A percentile compares a stretch with the other conserved stretches of the same genome.
These are phyloP conservation scores for Schizaphis graminum DNA, from an alignment of 2,888 invertebrate genomes.

Conservation along the genomic window DNA sequence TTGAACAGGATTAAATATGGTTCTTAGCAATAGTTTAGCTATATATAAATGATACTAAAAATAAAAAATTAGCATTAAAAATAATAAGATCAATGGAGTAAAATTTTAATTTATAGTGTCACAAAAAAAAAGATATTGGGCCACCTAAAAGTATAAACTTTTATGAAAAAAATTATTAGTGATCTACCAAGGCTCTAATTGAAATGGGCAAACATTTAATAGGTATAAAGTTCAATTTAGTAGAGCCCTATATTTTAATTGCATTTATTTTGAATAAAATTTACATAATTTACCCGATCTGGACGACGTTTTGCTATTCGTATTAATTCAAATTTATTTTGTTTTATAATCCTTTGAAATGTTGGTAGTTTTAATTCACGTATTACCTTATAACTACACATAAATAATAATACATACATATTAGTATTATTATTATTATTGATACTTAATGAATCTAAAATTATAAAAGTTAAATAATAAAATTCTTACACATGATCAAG, in stretches of 20 bases:
- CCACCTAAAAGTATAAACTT: background rate
- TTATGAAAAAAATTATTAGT: background rate
- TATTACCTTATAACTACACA: slow-evolving; percentile 17
- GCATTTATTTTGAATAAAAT: background rate
- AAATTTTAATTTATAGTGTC: background rate
- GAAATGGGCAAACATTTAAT: background rate
- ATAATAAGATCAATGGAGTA: background rate
- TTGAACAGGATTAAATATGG: slow-evolving; percentile 41
- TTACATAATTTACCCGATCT: slow-evolving; percentile 1
- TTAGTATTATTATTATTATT: background rate
- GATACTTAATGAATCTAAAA: background rate
- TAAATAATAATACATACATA: background rate
- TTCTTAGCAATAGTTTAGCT: background rate
- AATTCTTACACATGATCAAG: slow-evolving; percentile 33
- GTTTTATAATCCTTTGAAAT: slow-evolving; percentile 27
- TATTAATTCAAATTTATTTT: background rate
- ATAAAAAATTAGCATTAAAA: background rate
- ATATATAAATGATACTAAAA: background rate
- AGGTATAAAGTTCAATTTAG: background rate
- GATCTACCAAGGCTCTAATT: background rate
- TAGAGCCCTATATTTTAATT: background rate
- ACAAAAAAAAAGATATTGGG: background rate
- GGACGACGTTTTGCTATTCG: background rate
- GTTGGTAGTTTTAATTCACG: slow-evolving; percentile 28
- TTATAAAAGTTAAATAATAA: background rate